Percentiles rank a stretch among this genome's conserved stretches.
Evolutionary conservation across 2,888 invertebrate genomes (phyloP).

Genomic region (Polydrusus tereticollis): DNA sequence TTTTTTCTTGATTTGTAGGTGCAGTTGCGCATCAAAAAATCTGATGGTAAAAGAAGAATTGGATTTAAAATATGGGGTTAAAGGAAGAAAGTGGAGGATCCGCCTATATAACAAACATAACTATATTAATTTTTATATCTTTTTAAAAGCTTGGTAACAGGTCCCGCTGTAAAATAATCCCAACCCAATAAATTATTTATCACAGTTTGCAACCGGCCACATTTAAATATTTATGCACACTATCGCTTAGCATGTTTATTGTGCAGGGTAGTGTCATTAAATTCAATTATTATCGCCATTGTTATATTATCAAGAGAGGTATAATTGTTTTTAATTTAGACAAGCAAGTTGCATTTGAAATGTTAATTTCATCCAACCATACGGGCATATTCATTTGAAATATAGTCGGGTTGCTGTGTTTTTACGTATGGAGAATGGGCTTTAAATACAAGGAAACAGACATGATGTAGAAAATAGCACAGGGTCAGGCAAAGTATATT

Average conservation of each 20-base stretch:
- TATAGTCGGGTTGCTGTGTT: constrained; percentile 1
- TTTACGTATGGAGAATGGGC: background rate
- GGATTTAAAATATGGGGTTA: no score
- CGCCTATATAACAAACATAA: no score
- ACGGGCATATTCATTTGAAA: background rate
- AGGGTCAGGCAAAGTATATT: no score
- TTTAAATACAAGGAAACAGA: background rate
- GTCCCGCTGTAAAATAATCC: background rate
- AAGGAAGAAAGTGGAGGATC: no score
- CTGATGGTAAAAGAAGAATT: no score
- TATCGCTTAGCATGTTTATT: constrained; percentile 30
- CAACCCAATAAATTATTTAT: background rate
- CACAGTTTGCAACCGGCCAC: background rate
- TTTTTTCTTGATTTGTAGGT: no score
- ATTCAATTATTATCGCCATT: constrained; percentile 43
- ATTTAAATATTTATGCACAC: constrained; percentile 18
- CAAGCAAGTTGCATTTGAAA: constrained; percentile 38
- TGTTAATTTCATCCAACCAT: constrained; percentile 15
- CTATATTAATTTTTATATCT: background rate
- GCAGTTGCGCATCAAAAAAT: no score
- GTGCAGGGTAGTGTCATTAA: constrained; percentile 31
- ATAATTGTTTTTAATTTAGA: constrained; percentile 47
- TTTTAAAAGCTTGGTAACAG: background rate
- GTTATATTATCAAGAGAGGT: constrained; percentile 42
- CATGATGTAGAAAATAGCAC: background rate